Base-by-base conservation (phyloP, 2,113 vertebrate species). In the Petroica traversi region DNA sequence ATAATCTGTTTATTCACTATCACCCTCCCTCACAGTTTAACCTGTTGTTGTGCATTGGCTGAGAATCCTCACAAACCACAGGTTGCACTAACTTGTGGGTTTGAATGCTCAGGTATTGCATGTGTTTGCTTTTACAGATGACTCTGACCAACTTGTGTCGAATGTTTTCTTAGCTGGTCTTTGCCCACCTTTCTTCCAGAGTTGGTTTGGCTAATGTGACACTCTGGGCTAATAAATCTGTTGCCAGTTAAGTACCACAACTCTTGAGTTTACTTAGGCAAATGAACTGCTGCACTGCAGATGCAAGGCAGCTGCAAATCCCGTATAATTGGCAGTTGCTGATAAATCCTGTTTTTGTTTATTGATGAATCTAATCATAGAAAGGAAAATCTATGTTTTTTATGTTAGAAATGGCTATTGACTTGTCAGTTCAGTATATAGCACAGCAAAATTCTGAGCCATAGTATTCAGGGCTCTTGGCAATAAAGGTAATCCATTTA, bases 271-370 rank as follows among this genome's bases (percentile, higher is more conserved):
- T 88, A 75, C 85, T 90, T 73, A 94, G 45, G 46, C 82, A 76
- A 85, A 87, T 78, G 57, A 92, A 24, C 41, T 95, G 62, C 74
- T 79, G 85, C 81, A n/a, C 43, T 89, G 81, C 90, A 91, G 77
- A 85, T 89, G 57, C 26, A 81, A 84, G 63, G 87, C 89, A 94
- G 57, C 93, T 88, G 81, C 74, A 64, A 36, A 69, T 58, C 8
- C n/a, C 0, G 0, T 55, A 29, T 76, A 68, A 69, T 11, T 79
- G 54, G 59, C 29, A 17, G 40, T 83, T 80, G 54, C 45, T 90
- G 66, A 6, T 82, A 20, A 52, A 64, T 82, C 80, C 77, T 89
- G 3, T 67, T 94, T 46, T 90, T 49, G 16, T 76, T 85, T 94
- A 85, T 62, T 82, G 85, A 82, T 73, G 23, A 79, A 85, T 54